Evolutionary conservation across 92 coral and sea anemone species (phyloP).

Genomic region (Porites cylindrica): DNA sequence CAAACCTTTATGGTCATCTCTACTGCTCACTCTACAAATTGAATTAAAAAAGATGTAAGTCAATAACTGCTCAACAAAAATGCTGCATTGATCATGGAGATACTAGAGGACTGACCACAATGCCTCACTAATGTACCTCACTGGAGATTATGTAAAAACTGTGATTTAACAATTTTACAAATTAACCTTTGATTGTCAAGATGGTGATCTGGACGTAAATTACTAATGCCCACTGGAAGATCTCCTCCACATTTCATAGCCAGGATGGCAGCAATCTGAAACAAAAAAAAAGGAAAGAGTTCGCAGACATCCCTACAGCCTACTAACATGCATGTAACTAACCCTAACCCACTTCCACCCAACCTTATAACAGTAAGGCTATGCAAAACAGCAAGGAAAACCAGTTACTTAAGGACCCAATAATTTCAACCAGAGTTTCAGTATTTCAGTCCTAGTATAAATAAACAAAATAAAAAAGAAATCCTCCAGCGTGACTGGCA

Average conservation of each 20-base stretch:
- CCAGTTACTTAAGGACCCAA: too few relatives aligned
- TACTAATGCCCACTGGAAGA: slow-evolving; percentile 8
- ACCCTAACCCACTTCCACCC: too few relatives aligned
- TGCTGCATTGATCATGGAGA: neutral
- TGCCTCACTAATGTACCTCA: too few relatives aligned
- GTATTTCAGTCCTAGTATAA: too few relatives aligned
- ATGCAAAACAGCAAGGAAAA: too few relatives aligned
- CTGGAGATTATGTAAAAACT: too few relatives aligned
- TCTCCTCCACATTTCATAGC: slow-evolving; percentile 69
- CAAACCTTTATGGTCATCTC: neutral
- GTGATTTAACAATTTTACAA: too few relatives aligned
- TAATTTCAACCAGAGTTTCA: too few relatives aligned
- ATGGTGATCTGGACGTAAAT: slow-evolving; percentile 72
- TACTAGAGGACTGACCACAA: neutral
- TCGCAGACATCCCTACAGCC: neutral
- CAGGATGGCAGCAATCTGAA: slow-evolving; percentile 74
- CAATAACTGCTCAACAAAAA: neutral
- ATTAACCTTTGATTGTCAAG: slow-evolving; percentile 51
- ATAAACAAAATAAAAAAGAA: too few relatives aligned
- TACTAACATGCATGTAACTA: too few relatives aligned
- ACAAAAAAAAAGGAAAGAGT: neutral
- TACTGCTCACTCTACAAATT: neutral
- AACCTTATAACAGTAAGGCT: too few relatives aligned
- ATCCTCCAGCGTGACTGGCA: too few relatives aligned
- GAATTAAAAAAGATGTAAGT: neutral